Conservation (phyloP, 2,888 invertebrate genomes). For the Coelinius sp. region DNA sequence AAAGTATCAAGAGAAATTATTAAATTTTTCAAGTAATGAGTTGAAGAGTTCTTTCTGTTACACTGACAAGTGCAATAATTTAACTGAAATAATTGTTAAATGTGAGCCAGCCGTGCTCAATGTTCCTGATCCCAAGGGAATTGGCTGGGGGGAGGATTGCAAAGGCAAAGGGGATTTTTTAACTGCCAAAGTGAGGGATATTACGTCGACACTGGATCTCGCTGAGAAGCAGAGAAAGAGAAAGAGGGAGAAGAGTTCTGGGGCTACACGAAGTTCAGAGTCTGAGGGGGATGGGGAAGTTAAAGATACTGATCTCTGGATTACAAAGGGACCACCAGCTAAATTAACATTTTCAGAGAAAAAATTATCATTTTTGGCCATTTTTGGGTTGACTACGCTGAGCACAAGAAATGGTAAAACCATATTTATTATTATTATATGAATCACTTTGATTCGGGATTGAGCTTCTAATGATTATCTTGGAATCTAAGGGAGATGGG, state of each 20-base stretch:
- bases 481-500: too few species aligned
- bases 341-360: constrained; percentile 72
- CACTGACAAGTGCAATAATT: constrained; percentile 67
- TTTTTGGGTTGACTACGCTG: constrained; percentile 77
- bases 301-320: constrained; percentile 72
- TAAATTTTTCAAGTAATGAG: constrained; percentile 62
- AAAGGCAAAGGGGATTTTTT: neutral
- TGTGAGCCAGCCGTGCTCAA: constrained; percentile 66
- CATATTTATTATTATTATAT: too few species aligned
- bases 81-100: constrained; percentile 60
- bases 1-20: constrained; percentile 65
- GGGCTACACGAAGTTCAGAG: constrained; percentile 71
- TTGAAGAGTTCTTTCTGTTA: constrained; percentile 57
- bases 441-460: too few species aligned
- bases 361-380: constrained; percentile 76
- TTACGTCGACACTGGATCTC: constrained; percentile 71
- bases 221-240: constrained; percentile 73
- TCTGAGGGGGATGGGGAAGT: constrained; percentile 72
- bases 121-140: constrained; percentile 65
- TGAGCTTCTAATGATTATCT: too few species aligned
- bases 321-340: constrained; percentile 74
- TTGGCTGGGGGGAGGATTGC: neutral
- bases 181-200: constrained; percentile 45
- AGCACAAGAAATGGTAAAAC: constrained; percentile 76
- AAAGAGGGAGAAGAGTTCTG: constrained; percentile 64